Evolutionary conservation across 2,113 vertebrate species (phyloP), one percentile per base, ranked within the genome.

Genomic region (Ctenomys sociabilis): DNA sequence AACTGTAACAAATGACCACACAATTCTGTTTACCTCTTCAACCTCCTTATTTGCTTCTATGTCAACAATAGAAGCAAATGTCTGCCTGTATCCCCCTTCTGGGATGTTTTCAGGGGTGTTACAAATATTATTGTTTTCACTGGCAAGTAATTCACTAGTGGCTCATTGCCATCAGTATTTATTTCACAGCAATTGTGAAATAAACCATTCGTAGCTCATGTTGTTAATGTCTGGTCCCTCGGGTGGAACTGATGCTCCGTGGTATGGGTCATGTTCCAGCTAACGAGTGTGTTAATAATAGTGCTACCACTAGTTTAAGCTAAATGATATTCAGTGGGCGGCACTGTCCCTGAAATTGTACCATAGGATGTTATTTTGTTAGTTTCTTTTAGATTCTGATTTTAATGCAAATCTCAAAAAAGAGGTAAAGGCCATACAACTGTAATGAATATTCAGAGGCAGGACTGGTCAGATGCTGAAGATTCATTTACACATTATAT

Each of bases 181-280:
- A 98, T 98, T 98, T 98, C 98, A 95, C 2, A 93, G 98, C 97
- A 98, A 98, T 98, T 98, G 98, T 98, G 98, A 98, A 98, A 98
- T 97, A 98, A 98, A 98, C 98, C 97, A 98, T 89, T 98, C 49
- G 1, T 98, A 98, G 97, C 97, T 72, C 96, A 97, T 94, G 97
- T 96, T 97, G 98, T 98, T 98, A 98, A 98, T 98, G 97, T 98
- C 94, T 97, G 90, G 97, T 98, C 98, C 97, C 98, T 96, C 94
- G 97, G 77, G 98, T 97, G 95, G 96, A 98, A 98, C 97, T 98
- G 97, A 98, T 98, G 97, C 96, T 98, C 93, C 95, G 59, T 96
- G 96, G 94, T 98, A 97, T 94, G 97, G 98, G 98, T 98, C 98
- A 98, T 98, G 97, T 96, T 97, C 97, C 98, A 96, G 97, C 92